phyloP scores from a whole-genome alignment of 2,888 invertebrate species.

The Panzeria rudis region DNA sequence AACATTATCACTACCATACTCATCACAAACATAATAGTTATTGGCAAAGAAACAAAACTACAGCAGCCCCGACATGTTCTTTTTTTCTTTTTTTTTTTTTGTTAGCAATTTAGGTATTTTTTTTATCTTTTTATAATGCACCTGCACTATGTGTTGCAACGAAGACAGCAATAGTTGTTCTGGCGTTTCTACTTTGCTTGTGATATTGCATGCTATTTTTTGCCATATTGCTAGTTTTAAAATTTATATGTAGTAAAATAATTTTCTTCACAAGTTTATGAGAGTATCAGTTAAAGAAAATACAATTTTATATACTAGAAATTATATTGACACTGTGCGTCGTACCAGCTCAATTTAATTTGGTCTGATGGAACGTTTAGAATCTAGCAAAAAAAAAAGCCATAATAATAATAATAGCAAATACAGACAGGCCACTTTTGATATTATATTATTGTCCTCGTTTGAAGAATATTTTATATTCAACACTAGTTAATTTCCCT shows the following conservation, averaged over 20 bases:
- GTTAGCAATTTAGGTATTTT: not conserved
- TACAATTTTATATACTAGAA: slow-evolving; percentile 58
- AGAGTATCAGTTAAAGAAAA: slow-evolving; percentile 52
- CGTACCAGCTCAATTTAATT: not conserved
- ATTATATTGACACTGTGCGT: slow-evolving; percentile 31
- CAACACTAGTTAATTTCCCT: slow-evolving; percentile 47
- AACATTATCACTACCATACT: slow-evolving; percentile 12
- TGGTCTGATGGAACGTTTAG: not conserved
- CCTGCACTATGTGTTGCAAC: slow-evolving; percentile 46
- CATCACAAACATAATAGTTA: not conserved
- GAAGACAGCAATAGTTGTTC: slow-evolving; percentile 8
- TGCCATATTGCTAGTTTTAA: slow-evolving; percentile 16
- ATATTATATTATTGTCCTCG: slow-evolving; percentile 30
- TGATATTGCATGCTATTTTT: not conserved
- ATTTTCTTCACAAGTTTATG: slow-evolving; percentile 62
- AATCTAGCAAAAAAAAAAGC: not conserved
- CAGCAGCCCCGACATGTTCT: not conserved
- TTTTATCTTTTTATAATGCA: slow-evolving; percentile 36
- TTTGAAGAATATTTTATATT: slow-evolving; percentile 37
- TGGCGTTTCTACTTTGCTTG: not conserved
- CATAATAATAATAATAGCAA: slow-evolving; percentile 27
- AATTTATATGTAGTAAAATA: slow-evolving; percentile 48
- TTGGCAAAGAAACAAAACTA: not conserved
- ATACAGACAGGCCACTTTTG: slow-evolving; percentile 41
- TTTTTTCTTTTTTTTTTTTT: slow-evolving; percentile 6